These are phyloP conservation scores for Pelosia muscerda DNA, from an alignment of 2,888 invertebrate genomes.

Conservation along the genomic window DNA sequence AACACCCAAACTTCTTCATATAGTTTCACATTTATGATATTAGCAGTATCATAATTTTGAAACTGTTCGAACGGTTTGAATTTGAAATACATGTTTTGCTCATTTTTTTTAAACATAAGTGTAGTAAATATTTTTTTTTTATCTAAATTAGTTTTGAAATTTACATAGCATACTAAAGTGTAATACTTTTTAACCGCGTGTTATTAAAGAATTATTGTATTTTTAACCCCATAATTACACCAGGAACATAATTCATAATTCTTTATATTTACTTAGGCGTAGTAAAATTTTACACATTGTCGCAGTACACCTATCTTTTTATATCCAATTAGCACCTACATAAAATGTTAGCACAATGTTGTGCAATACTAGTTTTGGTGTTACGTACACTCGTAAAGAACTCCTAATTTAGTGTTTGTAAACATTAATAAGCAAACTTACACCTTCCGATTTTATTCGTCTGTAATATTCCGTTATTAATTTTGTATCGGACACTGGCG, in stretches of 20 bases:
- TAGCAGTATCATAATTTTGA: no score
- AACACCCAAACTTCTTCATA: no score
- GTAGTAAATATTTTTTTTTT: no score
- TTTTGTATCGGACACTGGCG: neutral
- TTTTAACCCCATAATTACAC: no score
- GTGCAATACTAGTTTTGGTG: conserved; percentile 51
- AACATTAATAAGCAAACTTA: conserved; percentile 32
- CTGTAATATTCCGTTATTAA: neutral
- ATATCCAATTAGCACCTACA: conserved; percentile 11
- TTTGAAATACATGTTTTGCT: no score
- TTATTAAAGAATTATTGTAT: no score
- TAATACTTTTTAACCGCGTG: no score
- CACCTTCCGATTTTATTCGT: conserved; percentile 16
- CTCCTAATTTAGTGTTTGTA: conserved; percentile 64
- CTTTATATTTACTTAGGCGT: neutral
- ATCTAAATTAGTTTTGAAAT: no score
- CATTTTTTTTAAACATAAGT: no score
- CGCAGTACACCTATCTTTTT: neutral
- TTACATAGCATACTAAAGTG: no score
- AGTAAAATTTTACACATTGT: neutral
- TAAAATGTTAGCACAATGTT: conserved; percentile 51
- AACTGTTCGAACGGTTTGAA: no score
- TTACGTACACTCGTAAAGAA: conserved; percentile 60
- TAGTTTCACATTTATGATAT: no score
- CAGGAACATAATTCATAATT: neutral